Conservation (phyloP, 2,113 vertebrate genomes). For the Chaetura pelagica region DNA sequence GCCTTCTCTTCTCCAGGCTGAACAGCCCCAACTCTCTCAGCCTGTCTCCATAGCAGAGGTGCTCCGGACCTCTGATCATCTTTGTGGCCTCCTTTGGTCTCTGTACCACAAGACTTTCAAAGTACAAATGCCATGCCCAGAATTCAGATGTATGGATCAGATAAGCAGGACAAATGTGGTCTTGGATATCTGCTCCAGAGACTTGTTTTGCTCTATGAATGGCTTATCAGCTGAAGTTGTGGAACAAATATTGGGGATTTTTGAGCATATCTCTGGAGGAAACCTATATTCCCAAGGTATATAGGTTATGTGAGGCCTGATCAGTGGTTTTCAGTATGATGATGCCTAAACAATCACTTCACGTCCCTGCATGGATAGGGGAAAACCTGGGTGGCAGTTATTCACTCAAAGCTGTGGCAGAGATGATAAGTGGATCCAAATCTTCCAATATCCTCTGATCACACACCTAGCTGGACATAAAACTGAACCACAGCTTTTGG, state of each 20-base stretch:
- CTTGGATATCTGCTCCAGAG: too few species aligned
- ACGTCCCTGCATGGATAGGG: not conserved
- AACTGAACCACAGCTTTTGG: not conserved
- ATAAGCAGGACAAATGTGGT: too few species aligned
- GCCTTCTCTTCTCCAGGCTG: too few species aligned
- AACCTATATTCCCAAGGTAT: not conserved
- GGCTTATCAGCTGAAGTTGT: not conserved
- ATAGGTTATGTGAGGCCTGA: not conserved
- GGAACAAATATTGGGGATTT: accelerated
- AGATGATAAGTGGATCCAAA: not conserved
- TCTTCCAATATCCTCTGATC: not conserved
- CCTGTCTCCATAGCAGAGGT: too few species aligned
- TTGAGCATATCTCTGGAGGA: not conserved
- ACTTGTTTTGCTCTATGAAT: too few species aligned
- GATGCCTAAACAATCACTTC: not conserved
- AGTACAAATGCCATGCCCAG: too few species aligned
- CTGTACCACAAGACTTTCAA: too few species aligned
- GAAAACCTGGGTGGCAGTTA: not conserved
- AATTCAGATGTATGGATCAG: too few species aligned
- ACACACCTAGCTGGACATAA: not conserved
- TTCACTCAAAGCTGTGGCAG: not conserved
- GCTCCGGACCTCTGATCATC: too few species aligned
- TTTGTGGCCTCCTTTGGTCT: too few species aligned
- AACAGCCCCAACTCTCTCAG: too few species aligned
- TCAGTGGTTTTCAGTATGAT: not conserved